Evolutionary conservation across 2,797 vertebrate species (phyloP), one percentile per base, ranked within the genome.

Genomic region (Platalea minor): DNA sequence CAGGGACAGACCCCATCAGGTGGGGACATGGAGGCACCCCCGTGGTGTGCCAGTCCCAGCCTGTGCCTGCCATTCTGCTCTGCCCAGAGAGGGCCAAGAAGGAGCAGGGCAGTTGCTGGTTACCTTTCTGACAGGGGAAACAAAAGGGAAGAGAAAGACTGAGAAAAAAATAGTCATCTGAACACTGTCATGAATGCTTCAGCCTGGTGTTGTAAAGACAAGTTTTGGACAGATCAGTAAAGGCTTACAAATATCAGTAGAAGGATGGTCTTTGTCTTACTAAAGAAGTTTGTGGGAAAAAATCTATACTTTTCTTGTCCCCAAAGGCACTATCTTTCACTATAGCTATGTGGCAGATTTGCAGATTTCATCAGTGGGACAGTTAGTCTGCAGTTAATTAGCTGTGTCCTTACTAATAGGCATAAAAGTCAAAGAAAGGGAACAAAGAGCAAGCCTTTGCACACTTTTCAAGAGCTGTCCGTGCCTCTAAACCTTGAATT

Each of bases 381-480:
- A 53, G 13, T 59, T 80, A 73, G 46, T 78, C 57, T 91, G 72
- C 45, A 68, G 64, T 73, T 95, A 95, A 93, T 97, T 93, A 92
- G 39, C 65, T 51, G 10, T 86, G 60, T 51, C 87, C 56, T 96
- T 94, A 51, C 69, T 91, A 86, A 82, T 50, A 84, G 50, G 41
- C 57, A 84, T 91, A 86, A 39, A 88, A 92, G 26, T 85, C 69
- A 89, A 91, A 79, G 63, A 92, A 95, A 95, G 9, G 45, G 48
- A 93, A 74, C 7, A 85, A 77, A 6, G 39, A 87, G 5, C 18
- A 85, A 90, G 39, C 7, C 31, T 92, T 85, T 56, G 28, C 54
- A 85, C 50, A 57, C 29, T 72, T 77, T 57, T 48, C 64, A 57
- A 85, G 56, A 75, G 31, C 9, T 16, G 11, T 39, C 35, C 0